These are phyloP conservation scores for Cochlearius cochlearius DNA, from an alignment of 2,113 vertebrate species.

Conservation along the genomic window DNA sequence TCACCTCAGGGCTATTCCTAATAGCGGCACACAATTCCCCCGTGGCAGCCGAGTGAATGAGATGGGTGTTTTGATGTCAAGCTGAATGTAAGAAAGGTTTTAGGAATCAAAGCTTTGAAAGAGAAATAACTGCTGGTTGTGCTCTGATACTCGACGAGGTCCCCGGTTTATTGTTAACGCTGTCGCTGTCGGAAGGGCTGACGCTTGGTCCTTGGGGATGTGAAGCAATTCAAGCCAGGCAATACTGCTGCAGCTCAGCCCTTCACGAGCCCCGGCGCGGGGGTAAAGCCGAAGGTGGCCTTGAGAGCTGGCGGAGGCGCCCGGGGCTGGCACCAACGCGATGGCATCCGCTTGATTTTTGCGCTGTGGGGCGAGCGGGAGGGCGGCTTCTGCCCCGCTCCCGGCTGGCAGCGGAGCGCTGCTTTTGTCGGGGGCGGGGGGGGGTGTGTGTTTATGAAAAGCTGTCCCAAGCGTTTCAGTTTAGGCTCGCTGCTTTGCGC, in stretches of 20 bases:
- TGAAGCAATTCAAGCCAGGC: constrained; percentile 10
- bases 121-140: constrained; percentile 35
- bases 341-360: neutral
- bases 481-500: neutral
- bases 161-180: constrained; percentile 26
- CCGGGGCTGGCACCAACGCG: neutral
- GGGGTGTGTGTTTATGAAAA: neutral
- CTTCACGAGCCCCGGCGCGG: neutral
- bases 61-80: constrained; percentile 59
- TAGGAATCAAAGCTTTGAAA: constrained; percentile 51
- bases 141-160: constrained; percentile 25
- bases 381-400: neutral
- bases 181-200: constrained; percentile 21
- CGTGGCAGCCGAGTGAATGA: constrained; percentile 43
- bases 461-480: neutral
- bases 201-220: constrained; percentile 22
- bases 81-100: constrained; percentile 45
- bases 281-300: neutral
- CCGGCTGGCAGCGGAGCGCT: neutral
- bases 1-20: constrained; percentile 53
- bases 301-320: neutral
- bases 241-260: constrained; percentile 3
- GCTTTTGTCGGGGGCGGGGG: neutral
- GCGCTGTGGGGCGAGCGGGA: neutral
- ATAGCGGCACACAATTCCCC: constrained; percentile 19